These are phyloP conservation scores for Oostethus manadensis DNA, from an alignment of 2,113 vertebrate species.

Conservation along the genomic window DNA sequence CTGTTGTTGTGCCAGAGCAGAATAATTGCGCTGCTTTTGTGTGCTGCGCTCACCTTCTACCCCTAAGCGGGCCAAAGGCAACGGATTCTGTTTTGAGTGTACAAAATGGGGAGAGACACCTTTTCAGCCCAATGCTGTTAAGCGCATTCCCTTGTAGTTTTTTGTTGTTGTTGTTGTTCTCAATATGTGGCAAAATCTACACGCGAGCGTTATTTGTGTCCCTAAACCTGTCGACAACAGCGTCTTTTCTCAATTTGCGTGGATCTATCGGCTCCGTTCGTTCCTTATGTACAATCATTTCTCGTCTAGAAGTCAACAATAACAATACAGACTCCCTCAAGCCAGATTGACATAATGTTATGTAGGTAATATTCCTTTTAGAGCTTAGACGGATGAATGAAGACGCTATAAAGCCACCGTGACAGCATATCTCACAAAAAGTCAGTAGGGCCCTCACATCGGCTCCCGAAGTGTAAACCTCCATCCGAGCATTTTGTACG, in stretches of 20 bases:
- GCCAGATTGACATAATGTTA: slow-evolving; percentile 3
- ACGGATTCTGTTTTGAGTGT: slow-evolving; percentile 67
- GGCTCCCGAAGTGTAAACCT: too few species aligned
- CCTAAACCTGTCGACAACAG: neutral
- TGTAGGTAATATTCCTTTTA: slow-evolving; percentile 8
- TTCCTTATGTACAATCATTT: neutral
- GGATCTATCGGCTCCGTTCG: neutral
- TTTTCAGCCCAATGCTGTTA: slow-evolving; percentile 61
- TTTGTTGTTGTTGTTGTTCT: slow-evolving; percentile 44
- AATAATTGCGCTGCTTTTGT: slow-evolving; percentile 74
- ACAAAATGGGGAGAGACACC: slow-evolving; percentile 73
- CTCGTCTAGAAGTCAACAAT: neutral
- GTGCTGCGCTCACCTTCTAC: slow-evolving; percentile 73
- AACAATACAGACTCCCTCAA: slow-evolving; percentile 1
- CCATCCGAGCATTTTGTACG: too few species aligned
- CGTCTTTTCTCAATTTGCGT: slow-evolving; percentile 1
- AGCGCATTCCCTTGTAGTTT: slow-evolving; percentile 54
- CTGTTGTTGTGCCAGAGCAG: slow-evolving; percentile 76
- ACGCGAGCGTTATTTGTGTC: slow-evolving; percentile 31
- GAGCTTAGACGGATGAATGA: neutral
- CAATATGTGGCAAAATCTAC: slow-evolving; percentile 41
- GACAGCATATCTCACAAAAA: slow-evolving; percentile 11
- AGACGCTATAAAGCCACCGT: slow-evolving; percentile 10
- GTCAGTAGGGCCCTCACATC: too few species aligned
- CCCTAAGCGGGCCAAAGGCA: slow-evolving; percentile 77